phyloP scores from a whole-genome alignment of 2,888 invertebrate species.

The Diploptera punctata region DNA sequence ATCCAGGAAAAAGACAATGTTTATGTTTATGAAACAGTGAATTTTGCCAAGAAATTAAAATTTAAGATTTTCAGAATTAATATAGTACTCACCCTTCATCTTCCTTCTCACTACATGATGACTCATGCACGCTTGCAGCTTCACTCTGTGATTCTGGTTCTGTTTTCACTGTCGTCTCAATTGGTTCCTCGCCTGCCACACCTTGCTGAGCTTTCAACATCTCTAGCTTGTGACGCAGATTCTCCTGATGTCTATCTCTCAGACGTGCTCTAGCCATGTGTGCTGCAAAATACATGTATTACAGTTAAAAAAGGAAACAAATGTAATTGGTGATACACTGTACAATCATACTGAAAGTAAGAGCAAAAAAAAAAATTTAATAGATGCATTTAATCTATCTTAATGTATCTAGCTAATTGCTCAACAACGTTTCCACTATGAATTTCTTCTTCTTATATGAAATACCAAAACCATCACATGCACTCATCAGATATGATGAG shows the following conservation, averaged over 20 bases:
- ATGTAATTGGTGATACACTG: too few relatives aligned
- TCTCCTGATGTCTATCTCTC: constrained; percentile 90
- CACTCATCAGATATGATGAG: too few relatives aligned
- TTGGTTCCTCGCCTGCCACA: constrained; percentile 52
- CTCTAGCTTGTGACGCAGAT: constrained; percentile 85
- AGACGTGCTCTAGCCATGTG: constrained; percentile 93
- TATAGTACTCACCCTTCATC: constrained; percentile 22
- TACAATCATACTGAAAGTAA: too few relatives aligned
- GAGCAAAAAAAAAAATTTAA: too few relatives aligned
- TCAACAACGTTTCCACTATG: too few relatives aligned
- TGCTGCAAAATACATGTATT: constrained; percentile 61
- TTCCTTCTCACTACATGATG: constrained; percentile 4
- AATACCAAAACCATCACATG: too few relatives aligned
- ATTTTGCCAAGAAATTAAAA: background rate
- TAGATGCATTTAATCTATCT: too few relatives aligned
- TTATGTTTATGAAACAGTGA: too few relatives aligned
- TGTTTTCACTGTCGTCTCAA: constrained; percentile 12
- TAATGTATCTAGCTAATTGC: too few relatives aligned
- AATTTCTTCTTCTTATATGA: too few relatives aligned
- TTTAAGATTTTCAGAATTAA: background rate
- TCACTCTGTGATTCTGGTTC: constrained; percentile 17
- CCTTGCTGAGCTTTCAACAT: constrained; percentile 88
- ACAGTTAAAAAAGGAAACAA: too few relatives aligned
- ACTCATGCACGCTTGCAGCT: background rate
- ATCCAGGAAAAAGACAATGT: too few relatives aligned